Evolutionary conservation across 2,888 invertebrate genomes (phyloP).

Genomic region (Eupelmus urozonus): DNA sequence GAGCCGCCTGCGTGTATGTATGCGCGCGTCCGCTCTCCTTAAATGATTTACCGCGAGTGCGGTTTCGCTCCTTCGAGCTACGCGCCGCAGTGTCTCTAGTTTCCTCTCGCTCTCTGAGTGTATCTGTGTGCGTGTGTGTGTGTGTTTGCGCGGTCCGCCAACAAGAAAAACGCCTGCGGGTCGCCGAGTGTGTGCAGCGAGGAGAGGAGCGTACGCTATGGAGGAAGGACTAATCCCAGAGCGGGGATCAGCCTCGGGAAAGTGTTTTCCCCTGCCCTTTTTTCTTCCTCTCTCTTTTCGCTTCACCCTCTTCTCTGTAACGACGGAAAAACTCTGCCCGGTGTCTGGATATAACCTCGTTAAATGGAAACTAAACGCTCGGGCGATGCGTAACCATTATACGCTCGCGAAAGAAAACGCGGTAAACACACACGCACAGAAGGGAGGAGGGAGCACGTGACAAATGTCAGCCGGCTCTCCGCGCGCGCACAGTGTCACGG

Average conservation of each 20-base stretch:
- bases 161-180: neutral
- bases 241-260: too few relatives aligned
- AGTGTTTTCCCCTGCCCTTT: neutral
- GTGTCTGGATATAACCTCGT: too few relatives aligned
- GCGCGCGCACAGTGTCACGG: neutral
- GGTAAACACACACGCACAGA: too few relatives aligned
- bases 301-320: too few relatives aligned
- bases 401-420: too few relatives aligned
- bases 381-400: too few relatives aligned
- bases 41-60: constrained; percentile 17
- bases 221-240: too few relatives aligned
- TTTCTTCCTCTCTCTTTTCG: too few relatives aligned
- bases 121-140: neutral
- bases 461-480: constrained; percentile 27
- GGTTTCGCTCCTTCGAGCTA: neutral
- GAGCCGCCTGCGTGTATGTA: too few relatives aligned
- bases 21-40: constrained; percentile 6
- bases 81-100: neutral
- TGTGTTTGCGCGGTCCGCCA: neutral
- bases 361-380: too few relatives aligned
- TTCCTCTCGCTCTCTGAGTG: neutral
- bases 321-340: too few relatives aligned
- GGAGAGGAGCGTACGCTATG: neutral
- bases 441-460: constrained; percentile 6
- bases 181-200: neutral